Base-by-base conservation (phyloP, 1,140 invertebrate species). In the Cydia fagiglandana region DNA sequence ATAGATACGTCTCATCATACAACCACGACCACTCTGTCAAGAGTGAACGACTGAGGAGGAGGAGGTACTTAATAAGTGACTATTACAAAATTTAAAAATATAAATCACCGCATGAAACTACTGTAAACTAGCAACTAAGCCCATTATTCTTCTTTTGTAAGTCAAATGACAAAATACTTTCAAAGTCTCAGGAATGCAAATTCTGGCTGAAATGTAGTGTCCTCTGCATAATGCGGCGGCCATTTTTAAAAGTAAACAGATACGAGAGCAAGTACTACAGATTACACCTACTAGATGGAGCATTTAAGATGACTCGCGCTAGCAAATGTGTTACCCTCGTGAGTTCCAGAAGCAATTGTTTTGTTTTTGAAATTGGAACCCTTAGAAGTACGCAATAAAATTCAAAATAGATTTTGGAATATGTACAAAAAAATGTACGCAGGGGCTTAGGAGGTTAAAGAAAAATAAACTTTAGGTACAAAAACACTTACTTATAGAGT, bases 161-260 rank as follows among this genome's bases (percentile, higher is more conserved):
- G 56, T 61, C 56, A 61, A 61, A 61, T 10, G 56, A 61, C 20
- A 12, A 24, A 61, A 61, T 61, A 61, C 17, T 24, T n/a, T 61
- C 7, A 61, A 61, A 61, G 56, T 61, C 56, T 61, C 56, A 24
- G 56, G 12, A 20, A 61, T 61, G 56, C 20, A 61, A 24, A 61
- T 24, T 61, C 56, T 61, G 20, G 56, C 56, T 61, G 17, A 61
- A 61, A 61, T 61, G 56, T n/a, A 61, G 56, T 61, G 56, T 61
- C 56, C 56, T 24, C 20, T 61, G 56, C 56, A 61, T 61, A 61
- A 61, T 61, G 2, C 20, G 17, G 56, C 56, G 56, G 56, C 56
- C 56, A 61, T 61, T 61, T 61, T 61, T 61, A 61, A 61, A 61
- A 61, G 56, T 61, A 61, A 61, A 61, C 56, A 24, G 56, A 61